Evolutionary conservation across 2,113 vertebrate genomes (phyloP).

Genomic region (Spermophilus dauricus): DNA sequence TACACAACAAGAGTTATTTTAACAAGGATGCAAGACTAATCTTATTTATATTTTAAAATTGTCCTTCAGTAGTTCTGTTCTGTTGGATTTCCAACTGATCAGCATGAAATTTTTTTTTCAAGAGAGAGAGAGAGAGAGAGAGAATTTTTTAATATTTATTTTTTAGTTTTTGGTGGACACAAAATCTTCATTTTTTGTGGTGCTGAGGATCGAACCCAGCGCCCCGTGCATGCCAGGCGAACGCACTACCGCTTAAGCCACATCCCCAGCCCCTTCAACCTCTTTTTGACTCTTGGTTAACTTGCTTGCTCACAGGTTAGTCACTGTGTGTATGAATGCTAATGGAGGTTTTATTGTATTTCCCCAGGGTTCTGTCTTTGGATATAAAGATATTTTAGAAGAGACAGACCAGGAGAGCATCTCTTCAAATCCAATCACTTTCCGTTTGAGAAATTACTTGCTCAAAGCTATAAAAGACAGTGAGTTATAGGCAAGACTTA

Average conservation of each 20-base stretch:
- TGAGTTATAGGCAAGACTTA: neutral
- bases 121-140: too few species aligned
- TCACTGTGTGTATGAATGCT: neutral
- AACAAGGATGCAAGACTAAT: neutral
- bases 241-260: too few species aligned
- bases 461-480: neutral
- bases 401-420: neutral
- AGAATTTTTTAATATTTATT: too few species aligned
- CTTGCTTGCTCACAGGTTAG: neutral
- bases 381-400: conserved; percentile 21
- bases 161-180: too few species aligned
- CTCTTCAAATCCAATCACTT: conserved; percentile 19
- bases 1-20: neutral
- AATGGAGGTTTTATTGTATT: neutral
- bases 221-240: too few species aligned
- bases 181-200: too few species aligned
- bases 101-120: neutral
- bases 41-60: neutral
- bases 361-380: neutral
- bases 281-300: neutral
- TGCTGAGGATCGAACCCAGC: too few species aligned
- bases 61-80: neutral
- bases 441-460: neutral
- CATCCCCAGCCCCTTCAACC: neutral
- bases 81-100: neutral